Base-by-base conservation (phyloP, 2,113 vertebrate species). In the Tinamus guttatus region DNA sequence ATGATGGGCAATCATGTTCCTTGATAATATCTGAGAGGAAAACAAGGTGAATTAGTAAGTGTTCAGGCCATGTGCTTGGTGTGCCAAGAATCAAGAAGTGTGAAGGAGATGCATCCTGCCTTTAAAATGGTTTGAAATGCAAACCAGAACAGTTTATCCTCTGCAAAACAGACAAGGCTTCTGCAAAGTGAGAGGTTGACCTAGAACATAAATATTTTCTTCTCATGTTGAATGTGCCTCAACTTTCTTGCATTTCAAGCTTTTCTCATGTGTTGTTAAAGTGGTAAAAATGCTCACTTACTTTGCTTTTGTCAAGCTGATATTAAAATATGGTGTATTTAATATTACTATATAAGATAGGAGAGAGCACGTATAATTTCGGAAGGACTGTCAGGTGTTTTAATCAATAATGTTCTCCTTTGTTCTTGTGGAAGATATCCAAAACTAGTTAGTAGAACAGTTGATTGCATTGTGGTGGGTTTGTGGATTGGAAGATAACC, bases 401-500 rank as follows among this genome's bases (percentile, higher is more conserved):
- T 54, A 87, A 63, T 74, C 81, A 87, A 24, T 85, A 54, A 67
- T 80, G 27, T 64, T 94, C 68, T 93, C n/a, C 49, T 87, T 89
- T 96, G 54, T 70, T 93, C 34, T 80, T 5, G 20, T 85, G 64
- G 81, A 93, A 87, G 79, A 75, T 85, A 91, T 18, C 14, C 79
- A 77, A 34, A 60, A 24, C 51, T 91, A 47, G 45, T 77, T 70
- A 94, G 82, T 36, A 69, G 74, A 81, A 83, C 45, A 76, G 67
- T 87, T 93, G 84, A 87, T 93, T 94, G 94, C 73, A 41, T 89
- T 94, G 63, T 82, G 63, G 20, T 73, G 24, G 24, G 27, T 94
- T 91, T 91, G 20, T 85, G 87, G 75, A 85, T 89, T 85, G 73
- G 79, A 92, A 94, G 70, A 69, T 82, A 85, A 36, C n/a, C 30